Evolutionary conservation across 2,888 invertebrate genomes (phyloP).

Genomic region (Phyllotreta cruciferae): DNA sequence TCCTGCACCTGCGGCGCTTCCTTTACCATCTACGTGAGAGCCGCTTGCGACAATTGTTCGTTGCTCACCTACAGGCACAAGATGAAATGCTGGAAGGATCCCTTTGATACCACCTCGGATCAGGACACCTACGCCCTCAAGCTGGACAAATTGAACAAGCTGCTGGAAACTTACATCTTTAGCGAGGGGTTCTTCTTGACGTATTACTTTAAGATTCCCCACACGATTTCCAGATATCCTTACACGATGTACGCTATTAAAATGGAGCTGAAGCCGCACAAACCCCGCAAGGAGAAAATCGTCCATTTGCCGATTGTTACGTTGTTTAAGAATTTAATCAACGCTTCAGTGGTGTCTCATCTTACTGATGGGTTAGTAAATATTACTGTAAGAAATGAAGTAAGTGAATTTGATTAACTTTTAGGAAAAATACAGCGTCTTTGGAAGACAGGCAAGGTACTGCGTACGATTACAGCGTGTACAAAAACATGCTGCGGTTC

Average conservation of each 20-base stretch:
- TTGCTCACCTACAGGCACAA: slow-evolving; percentile 50
- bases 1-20: slow-evolving; percentile 46
- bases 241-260: slow-evolving; percentile 24
- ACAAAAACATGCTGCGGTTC: slow-evolving; percentile 54
- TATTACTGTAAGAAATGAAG: not conserved
- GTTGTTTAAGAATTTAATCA: slow-evolving; percentile 51
- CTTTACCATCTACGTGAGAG: slow-evolving; percentile 40
- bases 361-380: slow-evolving; percentile 39
- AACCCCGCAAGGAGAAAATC: slow-evolving; percentile 32
- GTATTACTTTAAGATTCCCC: slow-evolving; percentile 50
- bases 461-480: slow-evolving; percentile 50
- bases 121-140: slow-evolving; percentile 41
- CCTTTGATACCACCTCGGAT: not conserved
- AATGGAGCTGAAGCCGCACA: slow-evolving; percentile 24
- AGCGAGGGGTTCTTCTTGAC: slow-evolving; percentile 51
- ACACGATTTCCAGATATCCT: slow-evolving; percentile 41
- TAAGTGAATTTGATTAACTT: slow-evolving; percentile 16
- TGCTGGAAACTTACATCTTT: slow-evolving; percentile 59
- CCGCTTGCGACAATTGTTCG: slow-evolving; percentile 53
- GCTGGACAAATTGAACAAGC: slow-evolving; percentile 46
- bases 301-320: slow-evolving; percentile 49
- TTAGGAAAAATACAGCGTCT: slow-evolving; percentile 29
- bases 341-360: slow-evolving; percentile 44
- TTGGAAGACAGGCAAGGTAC: slow-evolving; percentile 36
- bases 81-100: slow-evolving; percentile 10